Evolutionary conservation across 2,888 invertebrate species (phyloP), one percentile per base, ranked within the genome.

Genomic region (Microplitis deprimator): DNA sequence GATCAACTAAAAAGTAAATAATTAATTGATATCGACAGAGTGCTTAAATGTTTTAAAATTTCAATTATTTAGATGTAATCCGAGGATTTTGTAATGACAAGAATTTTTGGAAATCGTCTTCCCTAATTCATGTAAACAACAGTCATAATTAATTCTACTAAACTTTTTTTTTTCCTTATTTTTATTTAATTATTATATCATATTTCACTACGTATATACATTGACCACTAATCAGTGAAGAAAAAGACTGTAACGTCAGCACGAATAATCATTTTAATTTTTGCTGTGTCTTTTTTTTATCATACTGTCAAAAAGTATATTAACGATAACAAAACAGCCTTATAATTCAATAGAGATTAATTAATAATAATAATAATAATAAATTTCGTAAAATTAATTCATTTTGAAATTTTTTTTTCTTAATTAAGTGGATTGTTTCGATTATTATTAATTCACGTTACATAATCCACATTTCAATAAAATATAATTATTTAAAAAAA

Each of bases 121-220:
- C 41, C 17, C 71, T 64, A 50, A 77, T 70, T 73, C 68, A 77
- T 73, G 64, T 65, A 70, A 73, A 70, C 73, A 77, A 73, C 73
- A 65, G 50, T 67, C 17, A 50, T 60, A 29, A 60, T 59, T 70
- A 20, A 70, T 20, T 38, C 38, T 29, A 17, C 61, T 39, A 64
- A 38, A 38, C 20, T 8, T 72, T 39, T 39, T 72, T 61, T 29
- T 71, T 71, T 17, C 29, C 10, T 50, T 13, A 50, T 50, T 50
- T 13, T 50, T 13, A 5, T 50, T 13, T 13, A 50, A 50, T 50
- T 50, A 50, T 50, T 50, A 3, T 50, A 50, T 13, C 13, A 50
- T 41, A n/a, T 50, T 50, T 72, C 17, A 40, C 67, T 67, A 73
- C 59, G 13, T 73, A 73, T 67, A 38, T 67, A 73, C 73, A 73